A percentile compares a stretch with the other conserved stretches of the same genome.
Evolutionary conservation across 2,888 invertebrate genomes (phyloP).

Genomic region (Osedax frankpressi): DNA sequence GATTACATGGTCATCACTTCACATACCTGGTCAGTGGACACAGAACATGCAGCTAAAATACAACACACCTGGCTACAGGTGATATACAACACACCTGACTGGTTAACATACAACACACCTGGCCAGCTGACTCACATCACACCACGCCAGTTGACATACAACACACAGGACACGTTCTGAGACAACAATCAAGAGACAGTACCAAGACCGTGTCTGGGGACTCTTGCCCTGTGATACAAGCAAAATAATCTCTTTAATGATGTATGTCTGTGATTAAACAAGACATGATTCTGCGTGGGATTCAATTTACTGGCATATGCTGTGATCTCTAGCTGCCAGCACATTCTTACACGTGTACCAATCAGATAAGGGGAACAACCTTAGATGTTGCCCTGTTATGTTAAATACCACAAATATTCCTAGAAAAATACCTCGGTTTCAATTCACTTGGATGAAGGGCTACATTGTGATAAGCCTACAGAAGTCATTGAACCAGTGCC

Average conservation of each 20-base stretch:
- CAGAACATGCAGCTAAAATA: neutral
- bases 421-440: conserved; percentile 8
- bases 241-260: conserved; percentile 1
- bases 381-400: conserved; percentile 1
- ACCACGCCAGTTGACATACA: too few species aligned
- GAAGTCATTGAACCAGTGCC: neutral
- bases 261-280: neutral
- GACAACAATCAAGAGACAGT: neutral
- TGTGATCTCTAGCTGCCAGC: conserved; percentile 2
- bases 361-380: conserved; percentile 1
- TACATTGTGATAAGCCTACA: neutral
- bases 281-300: neutral
- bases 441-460: neutral
- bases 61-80: neutral
- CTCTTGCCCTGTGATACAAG: neutral
- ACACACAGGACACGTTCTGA: too few species aligned
- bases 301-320: neutral
- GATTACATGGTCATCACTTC: neutral
- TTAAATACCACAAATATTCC: conserved; percentile 6
- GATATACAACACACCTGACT: neutral
- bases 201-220: neutral
- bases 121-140: neutral
- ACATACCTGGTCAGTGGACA: neutral
- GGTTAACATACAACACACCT: neutral
- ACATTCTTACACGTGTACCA: neutral